Base-by-base conservation (phyloP, 2,888 invertebrate species). In the Calliopum simillimum region DNA sequence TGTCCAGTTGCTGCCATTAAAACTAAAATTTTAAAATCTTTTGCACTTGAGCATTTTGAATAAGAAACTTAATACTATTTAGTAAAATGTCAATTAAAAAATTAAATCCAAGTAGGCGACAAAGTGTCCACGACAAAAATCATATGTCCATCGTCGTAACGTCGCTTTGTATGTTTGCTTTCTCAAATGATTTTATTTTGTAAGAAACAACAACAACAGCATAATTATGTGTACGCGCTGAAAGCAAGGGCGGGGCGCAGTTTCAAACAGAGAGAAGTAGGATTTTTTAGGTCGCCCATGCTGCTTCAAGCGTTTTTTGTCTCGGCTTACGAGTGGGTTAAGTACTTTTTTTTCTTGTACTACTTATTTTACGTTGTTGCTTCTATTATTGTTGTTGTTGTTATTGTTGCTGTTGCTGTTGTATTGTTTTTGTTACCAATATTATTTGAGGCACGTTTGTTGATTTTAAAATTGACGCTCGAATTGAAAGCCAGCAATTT, bases 141-240 rank as follows among this genome's bases (percentile, higher is more conserved):
- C 16, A 4, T n/a, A 51, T 19, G n/a, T n/a, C 51, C 16, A 51
- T 21, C 11, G 11, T 21, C 11, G 11, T n/a, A 51, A 51, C n/a
- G 51, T 12, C 19, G 21, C 11, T 21, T 51, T 19, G n/a, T 19
- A 51, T 33, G 21, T 19, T 21, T 51, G 21, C 4, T 51, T 51
- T 21, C 51, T 51, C 16, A 51, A 16, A 51, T 51, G 16, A 11
- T 51, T 49, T 51, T 12, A 4, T 51, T 51, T 3, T 2, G 14
- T 49, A 14, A 16, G 51, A 51, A 51, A n/a, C 16, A 51, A 19
- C 16, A 47, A n/a, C 21, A 16, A 51, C 51, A 51, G 51, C 51
- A 51, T 51, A 51, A 51, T 51, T 51, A 51, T 51, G 14, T 47
- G 19, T 51, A 33, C 51, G 51, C 11, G 51, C 51, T 51, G n/a